Base-by-base conservation (phyloP, 1,140 invertebrate genomes). In the Muscidifurax raptorellus region DNA sequence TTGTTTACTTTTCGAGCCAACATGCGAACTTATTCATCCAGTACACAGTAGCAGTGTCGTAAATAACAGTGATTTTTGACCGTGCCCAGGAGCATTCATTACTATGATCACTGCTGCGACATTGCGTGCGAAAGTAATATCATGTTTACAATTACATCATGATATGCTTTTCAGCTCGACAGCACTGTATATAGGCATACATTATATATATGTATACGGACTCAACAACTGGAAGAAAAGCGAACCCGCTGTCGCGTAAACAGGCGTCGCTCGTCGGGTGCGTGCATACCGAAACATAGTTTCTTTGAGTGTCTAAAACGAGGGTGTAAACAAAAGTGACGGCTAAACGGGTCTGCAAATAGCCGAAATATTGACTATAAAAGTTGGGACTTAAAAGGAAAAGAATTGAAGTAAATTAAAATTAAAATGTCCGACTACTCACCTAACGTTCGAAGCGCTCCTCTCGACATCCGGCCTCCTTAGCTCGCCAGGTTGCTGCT, bases 401-500 rank as follows among this genome's bases (percentile, higher is more conserved):
- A 2, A 0, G 10, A 64, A 47, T 5, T 7, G 44, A 6, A 27
- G 25, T 59, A 4, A 18, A 47, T 36, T 32, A 66, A 22, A 32
- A 28, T 25, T n/a, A 78, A 66, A 13, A 9, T 5, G 12, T 10
- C 40, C 3, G n/a, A 47, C n/a, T 0, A 82, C 88, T 90, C 79
- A 92, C 91, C 92, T 91, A 76, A 91, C 87, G 84, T 80, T 90
- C n/a, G 90, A 91, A 32, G 86, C 25, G 52, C 87, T 91, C 47
- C 89, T 86, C 40, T 91, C 88, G 69, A 90, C 78, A 47, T 91
- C 89, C 79, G 74, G 66, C 80, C 64, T 79, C 69, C 77, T 84
- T 40, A 77, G 25, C 18, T 86, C 76, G 4, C 44, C 76, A 10
- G 15, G 52, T 40, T 75, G 72, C 32, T 71, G 69, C 10, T 32